phyloP scores from a whole-genome alignment of 2,113 vertebrate genomes.

The Procavia capensis region DNA sequence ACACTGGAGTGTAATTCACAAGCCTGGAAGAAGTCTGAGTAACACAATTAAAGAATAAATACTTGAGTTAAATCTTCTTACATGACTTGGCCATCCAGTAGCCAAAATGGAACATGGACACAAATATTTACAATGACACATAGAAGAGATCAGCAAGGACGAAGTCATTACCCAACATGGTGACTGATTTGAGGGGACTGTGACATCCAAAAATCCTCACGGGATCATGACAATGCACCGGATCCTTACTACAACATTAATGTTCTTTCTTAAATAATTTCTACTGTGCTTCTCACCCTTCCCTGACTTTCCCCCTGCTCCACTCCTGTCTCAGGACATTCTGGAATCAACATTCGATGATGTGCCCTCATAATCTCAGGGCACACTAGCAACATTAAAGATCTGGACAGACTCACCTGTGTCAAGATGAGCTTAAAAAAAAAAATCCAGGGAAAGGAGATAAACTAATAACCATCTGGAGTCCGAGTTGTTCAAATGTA shows the following conservation, averaged over 20 bases:
- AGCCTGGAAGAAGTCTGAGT: slow-evolving; percentile 75
- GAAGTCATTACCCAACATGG: slow-evolving; percentile 59
- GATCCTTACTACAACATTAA: slow-evolving; percentile 70
- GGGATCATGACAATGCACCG: slow-evolving; percentile 71
- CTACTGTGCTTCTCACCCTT: slow-evolving; percentile 85
- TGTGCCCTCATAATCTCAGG: not conserved
- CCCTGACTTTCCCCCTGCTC: slow-evolving; percentile 80
- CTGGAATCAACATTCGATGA: slow-evolving; percentile 61
- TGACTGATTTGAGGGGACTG: slow-evolving; percentile 60
- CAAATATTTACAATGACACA: slow-evolving; percentile 76
- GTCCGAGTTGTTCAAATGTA: slow-evolving; percentile 55
- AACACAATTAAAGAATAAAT: slow-evolving; percentile 73
- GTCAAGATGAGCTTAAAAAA: slow-evolving; percentile 68
- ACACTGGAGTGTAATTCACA: slow-evolving; percentile 50
- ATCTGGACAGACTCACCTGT: slow-evolving; percentile 59
- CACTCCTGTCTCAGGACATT: slow-evolving; percentile 51
- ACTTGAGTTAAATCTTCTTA: slow-evolving; percentile 73
- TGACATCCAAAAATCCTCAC: slow-evolving; percentile 55
- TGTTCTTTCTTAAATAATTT: slow-evolving; percentile 79
- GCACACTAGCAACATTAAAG: slow-evolving; percentile 56
- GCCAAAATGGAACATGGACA: slow-evolving; percentile 74
- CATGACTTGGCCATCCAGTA: slow-evolving; percentile 71
- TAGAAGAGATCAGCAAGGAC: slow-evolving; percentile 71
- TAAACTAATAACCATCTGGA: slow-evolving; percentile 66
- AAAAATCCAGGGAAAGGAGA: slow-evolving; percentile 68